A percentile compares a stretch with the other conserved stretches of the same genome.
phyloP scores from a whole-genome alignment of 2,888 invertebrate genomes.

The Ophraella communa region DNA sequence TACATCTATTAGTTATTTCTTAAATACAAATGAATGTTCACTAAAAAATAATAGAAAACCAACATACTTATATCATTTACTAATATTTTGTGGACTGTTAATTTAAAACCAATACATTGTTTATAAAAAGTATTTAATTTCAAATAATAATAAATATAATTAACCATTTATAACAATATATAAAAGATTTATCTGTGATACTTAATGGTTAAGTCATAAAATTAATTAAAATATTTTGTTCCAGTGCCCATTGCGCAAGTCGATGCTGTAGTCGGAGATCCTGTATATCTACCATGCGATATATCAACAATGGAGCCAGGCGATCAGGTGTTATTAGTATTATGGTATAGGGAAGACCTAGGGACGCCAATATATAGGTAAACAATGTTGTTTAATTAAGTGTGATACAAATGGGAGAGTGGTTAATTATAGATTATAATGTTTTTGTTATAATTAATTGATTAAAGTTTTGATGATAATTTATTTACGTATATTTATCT shows the following conservation, averaged over 20 bases:
- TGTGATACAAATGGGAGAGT: background rate
- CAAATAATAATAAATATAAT: no score
- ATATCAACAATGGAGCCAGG: conserved; percentile 81
- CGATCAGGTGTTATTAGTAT: conserved; percentile 83
- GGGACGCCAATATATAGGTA: conserved; percentile 93
- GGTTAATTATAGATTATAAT: background rate
- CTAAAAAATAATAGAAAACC: no score
- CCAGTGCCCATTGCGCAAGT: conserved; percentile 81
- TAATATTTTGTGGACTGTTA: no score
- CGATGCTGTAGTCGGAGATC: conserved; percentile 81
- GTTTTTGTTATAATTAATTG: background rate
- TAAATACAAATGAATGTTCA: no score
- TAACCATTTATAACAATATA: no score
- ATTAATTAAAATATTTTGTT: conserved; percentile 53
- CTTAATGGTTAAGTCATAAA: no score
- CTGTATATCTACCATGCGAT: conserved; percentile 88
- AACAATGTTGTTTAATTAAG: conserved; percentile 38
- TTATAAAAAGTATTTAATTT: no score
- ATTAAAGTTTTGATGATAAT: background rate
- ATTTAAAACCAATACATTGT: no score
- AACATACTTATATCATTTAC: no score
- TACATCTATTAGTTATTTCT: no score
- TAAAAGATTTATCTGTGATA: no score
- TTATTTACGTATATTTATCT: background rate
- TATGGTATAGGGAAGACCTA: conserved; percentile 90